Conservation (phyloP, 2,888 invertebrate genomes). For the Plagiodera versicolora region DNA sequence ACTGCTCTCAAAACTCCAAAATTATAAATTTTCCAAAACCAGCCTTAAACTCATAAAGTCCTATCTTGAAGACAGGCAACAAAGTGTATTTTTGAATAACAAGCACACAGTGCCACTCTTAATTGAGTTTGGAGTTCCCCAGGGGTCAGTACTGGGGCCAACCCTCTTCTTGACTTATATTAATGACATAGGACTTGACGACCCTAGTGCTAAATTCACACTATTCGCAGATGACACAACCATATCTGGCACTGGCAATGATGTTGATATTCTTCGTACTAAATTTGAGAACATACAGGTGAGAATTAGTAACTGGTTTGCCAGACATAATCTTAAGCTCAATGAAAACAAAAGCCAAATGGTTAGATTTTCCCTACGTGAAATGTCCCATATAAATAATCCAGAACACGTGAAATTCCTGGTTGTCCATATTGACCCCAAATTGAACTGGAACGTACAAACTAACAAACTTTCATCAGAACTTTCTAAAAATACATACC, state of each 20-base stretch:
- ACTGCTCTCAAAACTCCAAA: background rate
- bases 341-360: conserved; percentile 3
- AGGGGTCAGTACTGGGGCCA: background rate
- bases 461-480: conserved; percentile 3
- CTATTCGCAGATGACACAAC: conserved; percentile 2
- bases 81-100: background rate
- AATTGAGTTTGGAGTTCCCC: background rate
- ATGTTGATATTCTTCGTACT: conserved; percentile 1
- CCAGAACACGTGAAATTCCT: background rate
- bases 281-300: background rate
- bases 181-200: conserved; percentile 1
- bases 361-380: conserved; percentile 4
- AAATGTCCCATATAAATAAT: conserved; percentile 1
- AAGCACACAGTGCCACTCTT: background rate
- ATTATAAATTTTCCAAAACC: conserved; percentile 1
- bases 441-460: conserved; percentile 1
- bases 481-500: conserved; percentile 6
- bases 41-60: conserved; percentile 1
- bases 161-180: conserved; percentile 4
- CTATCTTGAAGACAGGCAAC: conserved; percentile 2
- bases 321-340: conserved; percentile 5
- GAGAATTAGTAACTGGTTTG: background rate
- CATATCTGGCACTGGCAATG: background rate
- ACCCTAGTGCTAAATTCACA: conserved; percentile 1
- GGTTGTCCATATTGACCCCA: background rate